These are phyloP conservation scores for Caenorhabditis panamensis DNA, from an alignment of 2,888 invertebrate genomes.

Conservation along the genomic window DNA sequence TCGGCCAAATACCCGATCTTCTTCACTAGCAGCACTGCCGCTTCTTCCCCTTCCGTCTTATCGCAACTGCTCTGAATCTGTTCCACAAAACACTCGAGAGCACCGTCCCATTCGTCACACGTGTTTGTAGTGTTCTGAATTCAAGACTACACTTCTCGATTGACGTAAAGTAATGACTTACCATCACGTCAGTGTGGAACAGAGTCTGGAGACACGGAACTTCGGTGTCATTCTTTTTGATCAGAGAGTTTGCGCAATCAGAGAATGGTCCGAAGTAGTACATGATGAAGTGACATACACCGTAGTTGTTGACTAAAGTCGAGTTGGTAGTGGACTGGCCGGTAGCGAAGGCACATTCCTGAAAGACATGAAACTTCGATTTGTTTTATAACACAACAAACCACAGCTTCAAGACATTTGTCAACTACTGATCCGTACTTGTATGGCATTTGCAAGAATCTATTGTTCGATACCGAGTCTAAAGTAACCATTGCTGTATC, in stretches of 20 bases:
- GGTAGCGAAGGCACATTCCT: background rate
- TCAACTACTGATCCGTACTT: too few relatives aligned
- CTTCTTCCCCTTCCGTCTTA: background rate
- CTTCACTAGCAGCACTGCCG: background rate
- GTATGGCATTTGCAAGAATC: too few relatives aligned
- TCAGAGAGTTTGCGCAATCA: background rate
- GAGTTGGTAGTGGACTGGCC: background rate
- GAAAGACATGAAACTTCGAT: background rate
- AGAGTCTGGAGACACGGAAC: background rate
- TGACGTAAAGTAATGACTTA: background rate
- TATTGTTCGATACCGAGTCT: too few relatives aligned
- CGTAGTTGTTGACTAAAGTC: background rate
- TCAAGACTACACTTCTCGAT: background rate
- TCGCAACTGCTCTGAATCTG: background rate
- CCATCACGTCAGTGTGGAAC: background rate
- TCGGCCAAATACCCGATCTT: background rate
- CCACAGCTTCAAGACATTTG: too few relatives aligned
- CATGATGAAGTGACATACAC: background rate
- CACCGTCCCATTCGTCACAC: background rate
- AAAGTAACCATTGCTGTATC: too few relatives aligned
- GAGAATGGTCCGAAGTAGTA: background rate
- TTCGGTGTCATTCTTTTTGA: background rate
- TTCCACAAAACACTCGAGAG: background rate
- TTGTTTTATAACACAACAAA: too few relatives aligned
- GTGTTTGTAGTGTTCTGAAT: background rate